phyloP scores from a whole-genome alignment of 2,888 invertebrate species.

The Drosophila mettleri region DNA sequence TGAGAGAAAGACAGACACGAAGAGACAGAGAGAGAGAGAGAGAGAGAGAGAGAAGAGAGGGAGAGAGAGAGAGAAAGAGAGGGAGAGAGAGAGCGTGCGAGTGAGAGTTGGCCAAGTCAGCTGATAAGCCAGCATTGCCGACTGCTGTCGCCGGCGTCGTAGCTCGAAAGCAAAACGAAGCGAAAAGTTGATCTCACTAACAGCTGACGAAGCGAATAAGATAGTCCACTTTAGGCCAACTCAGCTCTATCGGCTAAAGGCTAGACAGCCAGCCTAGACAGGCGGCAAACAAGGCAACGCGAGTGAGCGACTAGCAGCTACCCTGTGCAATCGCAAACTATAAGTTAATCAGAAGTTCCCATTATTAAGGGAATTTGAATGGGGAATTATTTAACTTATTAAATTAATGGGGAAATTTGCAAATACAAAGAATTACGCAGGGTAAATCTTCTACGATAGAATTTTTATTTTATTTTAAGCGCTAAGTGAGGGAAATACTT shows the following conservation, averaged over 20 bases:
- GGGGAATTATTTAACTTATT: too few relatives aligned
- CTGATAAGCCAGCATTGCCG: slow-evolving; percentile 40
- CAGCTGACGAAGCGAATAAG: slow-evolving; percentile 51
- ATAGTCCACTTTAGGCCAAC: slow-evolving; percentile 31
- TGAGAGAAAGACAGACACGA: slow-evolving; percentile 16
- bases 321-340: too few relatives aligned
- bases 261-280: slow-evolving; percentile 10
- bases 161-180: slow-evolving; percentile 11
- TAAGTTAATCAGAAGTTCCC: too few relatives aligned
- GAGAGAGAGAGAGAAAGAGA: slow-evolving; percentile 5
- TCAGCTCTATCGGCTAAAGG: slow-evolving; percentile 4
- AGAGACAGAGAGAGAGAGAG: slow-evolving; percentile 4
- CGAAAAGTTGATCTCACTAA: slow-evolving; percentile 46
- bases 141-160: slow-evolving; percentile 14
- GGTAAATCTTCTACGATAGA: too few relatives aligned
- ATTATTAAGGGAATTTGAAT: too few relatives aligned
- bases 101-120: slow-evolving; percentile 24
- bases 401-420: background rate
- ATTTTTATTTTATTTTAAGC: background rate
- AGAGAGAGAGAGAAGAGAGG: too few relatives aligned
- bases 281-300: background rate
- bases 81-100: slow-evolving; percentile 6
- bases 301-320: background rate
- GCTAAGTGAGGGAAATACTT: background rate
- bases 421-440: too few relatives aligned